phyloP scores from a whole-genome alignment of 2,797 vertebrate species.

The Sebastes oblongus region DNA sequence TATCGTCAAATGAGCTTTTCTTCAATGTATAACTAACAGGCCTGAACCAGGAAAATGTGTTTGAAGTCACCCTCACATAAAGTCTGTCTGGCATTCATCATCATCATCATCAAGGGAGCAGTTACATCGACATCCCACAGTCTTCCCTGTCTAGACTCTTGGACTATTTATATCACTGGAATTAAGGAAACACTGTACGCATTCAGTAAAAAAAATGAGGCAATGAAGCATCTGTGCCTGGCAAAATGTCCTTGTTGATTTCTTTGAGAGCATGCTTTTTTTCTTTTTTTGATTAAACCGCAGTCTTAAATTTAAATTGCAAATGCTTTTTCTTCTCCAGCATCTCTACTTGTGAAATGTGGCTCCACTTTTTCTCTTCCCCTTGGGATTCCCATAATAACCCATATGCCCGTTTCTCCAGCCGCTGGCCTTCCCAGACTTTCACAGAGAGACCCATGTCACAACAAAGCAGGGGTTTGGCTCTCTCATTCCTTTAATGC shows the following conservation, averaged over 20 bases:
- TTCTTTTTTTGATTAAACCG: not conserved
- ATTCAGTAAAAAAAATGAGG: not conserved
- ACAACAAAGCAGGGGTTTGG: conserved; percentile 26
- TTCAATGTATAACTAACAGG: not conserved
- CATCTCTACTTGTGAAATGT: not conserved
- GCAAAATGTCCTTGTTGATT: not conserved
- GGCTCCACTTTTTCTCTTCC: not conserved
- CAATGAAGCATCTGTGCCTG: not conserved
- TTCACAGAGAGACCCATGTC: conserved; percentile 3
- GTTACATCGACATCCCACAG: conserved; percentile 5
- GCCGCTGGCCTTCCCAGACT: not conserved
- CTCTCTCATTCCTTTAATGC: conserved; percentile 4
- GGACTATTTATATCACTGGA: conserved; percentile 14
- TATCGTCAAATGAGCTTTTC: conserved; percentile 18
- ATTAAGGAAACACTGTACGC: not conserved
- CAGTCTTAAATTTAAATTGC: not conserved
- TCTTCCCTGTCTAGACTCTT: not conserved
- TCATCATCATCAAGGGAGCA: conserved; percentile 28
- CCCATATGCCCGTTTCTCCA: no score
- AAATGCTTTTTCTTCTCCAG: not conserved
- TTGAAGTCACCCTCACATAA: conserved; percentile 6
- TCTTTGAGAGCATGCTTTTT: not conserved
- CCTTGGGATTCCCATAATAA: not conserved
- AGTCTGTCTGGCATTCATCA: conserved; percentile 30
- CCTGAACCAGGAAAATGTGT: not conserved